Conservation (phyloP, 2,113 vertebrate species). For the Heteronetta atricapilla region DNA sequence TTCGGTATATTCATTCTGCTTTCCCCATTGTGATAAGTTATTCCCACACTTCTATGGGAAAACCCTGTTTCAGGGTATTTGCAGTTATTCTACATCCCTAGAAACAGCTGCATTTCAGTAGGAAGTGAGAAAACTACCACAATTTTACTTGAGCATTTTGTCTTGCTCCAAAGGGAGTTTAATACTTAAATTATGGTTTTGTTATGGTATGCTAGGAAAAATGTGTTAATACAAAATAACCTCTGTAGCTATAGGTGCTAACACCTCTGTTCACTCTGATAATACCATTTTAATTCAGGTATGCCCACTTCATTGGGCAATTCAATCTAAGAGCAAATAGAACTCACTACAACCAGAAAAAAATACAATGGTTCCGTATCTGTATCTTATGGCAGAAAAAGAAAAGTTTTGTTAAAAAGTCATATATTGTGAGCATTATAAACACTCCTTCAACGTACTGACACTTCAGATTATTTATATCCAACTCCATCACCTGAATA, state of each 20-base stretch:
- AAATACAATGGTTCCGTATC: neutral
- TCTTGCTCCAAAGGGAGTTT: neutral
- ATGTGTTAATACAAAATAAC: neutral
- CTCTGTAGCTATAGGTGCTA: neutral
- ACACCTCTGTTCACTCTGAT: neutral
- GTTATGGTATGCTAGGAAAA: neutral
- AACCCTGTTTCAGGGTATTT: neutral
- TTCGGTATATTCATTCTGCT: neutral
- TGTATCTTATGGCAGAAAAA: neutral
- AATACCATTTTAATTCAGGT: neutral
- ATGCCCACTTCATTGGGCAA: neutral
- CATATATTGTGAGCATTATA: neutral
- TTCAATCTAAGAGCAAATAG: neutral
- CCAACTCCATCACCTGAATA: neutral
- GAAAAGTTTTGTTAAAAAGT: neutral
- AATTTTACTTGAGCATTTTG: neutral
- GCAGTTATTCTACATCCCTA: neutral
- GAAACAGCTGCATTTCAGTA: neutral
- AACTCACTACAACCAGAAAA: neutral
- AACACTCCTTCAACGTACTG: neutral
- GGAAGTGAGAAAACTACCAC: neutral
- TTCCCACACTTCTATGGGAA: neutral
- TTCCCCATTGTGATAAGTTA: neutral
- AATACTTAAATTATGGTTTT: neutral
- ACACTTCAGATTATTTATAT: neutral